A percentile compares a stretch with the other conserved stretches of the same genome.
These are phyloP conservation scores for Maccullochella peelii DNA, from an alignment of 2,113 vertebrate genomes.

Conservation along the genomic window DNA sequence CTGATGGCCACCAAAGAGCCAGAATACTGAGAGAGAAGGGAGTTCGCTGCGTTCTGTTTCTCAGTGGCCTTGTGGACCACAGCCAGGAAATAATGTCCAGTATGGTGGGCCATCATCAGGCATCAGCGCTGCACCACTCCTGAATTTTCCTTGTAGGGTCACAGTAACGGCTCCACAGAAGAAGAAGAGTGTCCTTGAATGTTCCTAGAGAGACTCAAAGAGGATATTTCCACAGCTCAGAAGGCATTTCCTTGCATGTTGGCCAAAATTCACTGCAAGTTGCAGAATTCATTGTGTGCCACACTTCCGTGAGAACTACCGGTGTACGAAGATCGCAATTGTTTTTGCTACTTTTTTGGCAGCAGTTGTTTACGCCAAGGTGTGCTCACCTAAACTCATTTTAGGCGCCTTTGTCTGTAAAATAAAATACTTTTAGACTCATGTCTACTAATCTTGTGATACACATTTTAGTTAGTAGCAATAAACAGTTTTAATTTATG, in stretches of 20 bases:
- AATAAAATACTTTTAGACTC: neutral
- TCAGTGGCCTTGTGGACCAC: constrained; percentile 44
- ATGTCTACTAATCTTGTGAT: neutral
- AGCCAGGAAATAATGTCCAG: constrained; percentile 65
- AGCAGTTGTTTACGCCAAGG: neutral
- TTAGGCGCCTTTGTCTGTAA: neutral
- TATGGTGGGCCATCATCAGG: constrained; percentile 45
- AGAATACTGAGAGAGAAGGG: constrained; percentile 68
- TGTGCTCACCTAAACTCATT: neutral
- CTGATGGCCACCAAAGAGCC: constrained; percentile 65
- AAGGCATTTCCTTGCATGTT: constrained; percentile 55
- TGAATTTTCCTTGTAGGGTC: constrained; percentile 68
- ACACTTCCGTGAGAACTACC: constrained; percentile 11
- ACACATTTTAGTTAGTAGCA: neutral
- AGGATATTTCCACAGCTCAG: constrained; percentile 40
- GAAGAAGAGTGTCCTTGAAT: constrained; percentile 4
- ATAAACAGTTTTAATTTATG: neutral
- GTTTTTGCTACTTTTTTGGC: constrained; percentile 19
- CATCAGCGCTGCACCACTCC: constrained; percentile 27
- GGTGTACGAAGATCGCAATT: neutral
- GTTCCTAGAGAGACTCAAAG: constrained; percentile 46
- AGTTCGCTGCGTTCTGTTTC: constrained; percentile 53
- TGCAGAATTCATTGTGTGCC: constrained; percentile 37
- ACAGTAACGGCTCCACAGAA: constrained; percentile 2
- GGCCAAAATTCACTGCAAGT: constrained; percentile 39